Evolutionary conservation across 2,797 vertebrate genomes (phyloP), one percentile per base, ranked within the genome.

Genomic region (Cyprinodon diabolis): DNA sequence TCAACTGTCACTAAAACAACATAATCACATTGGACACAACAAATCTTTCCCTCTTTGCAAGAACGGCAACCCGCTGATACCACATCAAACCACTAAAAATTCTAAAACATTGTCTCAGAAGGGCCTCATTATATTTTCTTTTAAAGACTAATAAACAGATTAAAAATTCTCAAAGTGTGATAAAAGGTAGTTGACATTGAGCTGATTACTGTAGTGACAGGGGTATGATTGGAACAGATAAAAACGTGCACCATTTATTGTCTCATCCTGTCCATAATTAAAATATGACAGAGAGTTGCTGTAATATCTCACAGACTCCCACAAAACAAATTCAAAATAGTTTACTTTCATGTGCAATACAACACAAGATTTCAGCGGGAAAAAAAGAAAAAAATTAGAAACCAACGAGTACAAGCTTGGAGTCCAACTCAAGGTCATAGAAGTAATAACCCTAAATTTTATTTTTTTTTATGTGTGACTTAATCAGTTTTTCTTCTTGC

Each of bases 151-250:
- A 37, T 62, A 10, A 62, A 62, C 35, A 62, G 17, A 62, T 40
- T 40, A 62, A 37, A 62, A 60, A 40, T 9, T 62, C 30, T 40
- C 30, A 62, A 62, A 40, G 35, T 62, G 58, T 13, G 23, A 62
- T 37, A 62, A 49, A 40, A 62, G 2, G 37, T 62, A 37, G 58
- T 35, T 62, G 58, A 62, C 58, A 40, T 15, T 30, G 30, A 62
- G 58, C 1, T 62, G 58, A 62, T 62, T 40, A 62, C 57, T 58
- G 14, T 17, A 58, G 25, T 35, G 57, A 58, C 57, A 37, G 57
- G 57, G 30, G 57, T 58, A 58, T 58, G 37, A 58, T 58, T 58
- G 56, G 56, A 58, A 58, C 57, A 58, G 57, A 14, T 58, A 58
- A 58, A 58, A 58, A 58, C 35, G 12, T 35, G 57, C 57, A 58